These are phyloP conservation scores for Notocelia uddmanniana DNA, from an alignment of 2,888 invertebrate genomes.

Conservation along the genomic window DNA sequence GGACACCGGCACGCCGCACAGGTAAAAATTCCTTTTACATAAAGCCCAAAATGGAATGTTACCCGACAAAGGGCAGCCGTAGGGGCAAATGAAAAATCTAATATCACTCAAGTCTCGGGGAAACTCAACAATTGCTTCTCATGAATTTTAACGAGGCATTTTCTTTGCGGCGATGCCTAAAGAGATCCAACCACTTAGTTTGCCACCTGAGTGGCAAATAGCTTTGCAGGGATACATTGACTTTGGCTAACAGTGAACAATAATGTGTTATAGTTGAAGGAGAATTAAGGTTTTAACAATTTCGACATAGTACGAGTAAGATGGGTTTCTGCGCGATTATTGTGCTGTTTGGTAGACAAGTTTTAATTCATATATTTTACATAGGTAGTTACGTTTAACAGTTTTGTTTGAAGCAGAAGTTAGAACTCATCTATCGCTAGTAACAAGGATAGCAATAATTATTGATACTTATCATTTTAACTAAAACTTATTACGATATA, in stretches of 20 bases:
- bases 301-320: background rate
- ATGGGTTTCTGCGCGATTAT: background rate
- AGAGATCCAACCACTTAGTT: conserved; percentile 64
- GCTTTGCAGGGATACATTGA: conserved; percentile 49
- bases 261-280: conserved; percentile 26
- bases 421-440: no score
- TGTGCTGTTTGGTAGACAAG: background rate
- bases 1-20: conserved; percentile 8
- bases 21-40: conserved; percentile 38
- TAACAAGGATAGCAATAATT: no score
- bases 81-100: conserved; percentile 63
- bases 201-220: conserved; percentile 54
- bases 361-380: no score
- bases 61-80: conserved; percentile 47
- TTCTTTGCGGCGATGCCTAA: conserved; percentile 66
- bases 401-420: no score
- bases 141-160: conserved; percentile 80
- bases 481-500: no score
- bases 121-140: conserved; percentile 73
- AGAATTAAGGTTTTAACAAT: conserved; percentile 27
- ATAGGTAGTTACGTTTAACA: no score
- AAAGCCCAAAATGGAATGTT: conserved; percentile 48
- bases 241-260: conserved; percentile 39
- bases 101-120: conserved; percentile 70
- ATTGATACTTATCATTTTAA: no score